Conservation (phyloP, 2,797 vertebrate genomes). For the Melanotaenia nigrans region DNA sequence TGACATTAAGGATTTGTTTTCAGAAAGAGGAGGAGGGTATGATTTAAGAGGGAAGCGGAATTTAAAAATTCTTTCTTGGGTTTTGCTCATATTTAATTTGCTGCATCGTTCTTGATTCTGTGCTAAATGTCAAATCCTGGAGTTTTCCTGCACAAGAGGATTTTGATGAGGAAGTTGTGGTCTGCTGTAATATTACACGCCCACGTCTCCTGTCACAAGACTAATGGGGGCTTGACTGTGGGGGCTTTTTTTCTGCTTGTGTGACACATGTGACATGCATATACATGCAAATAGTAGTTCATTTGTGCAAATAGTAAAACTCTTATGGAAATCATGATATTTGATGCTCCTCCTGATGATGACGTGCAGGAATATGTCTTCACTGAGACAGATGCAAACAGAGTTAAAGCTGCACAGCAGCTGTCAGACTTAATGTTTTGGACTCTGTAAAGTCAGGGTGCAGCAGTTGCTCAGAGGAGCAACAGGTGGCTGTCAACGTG, state of each 20-base stretch:
- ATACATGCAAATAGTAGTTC: conserved; percentile 11
- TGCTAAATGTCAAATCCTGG: conserved; percentile 15
- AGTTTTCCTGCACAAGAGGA: conserved; percentile 20
- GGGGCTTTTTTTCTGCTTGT: conserved; percentile 17
- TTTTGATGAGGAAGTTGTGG: conserved; percentile 57
- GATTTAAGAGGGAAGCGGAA: too few relatives aligned
- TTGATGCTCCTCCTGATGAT: not conserved
- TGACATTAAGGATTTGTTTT: too few relatives aligned
- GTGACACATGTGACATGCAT: conserved; percentile 8
- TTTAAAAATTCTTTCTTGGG: not conserved
- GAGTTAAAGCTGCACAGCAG: not conserved
- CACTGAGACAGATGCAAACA: not conserved
- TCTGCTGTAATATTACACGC: conserved; percentile 40
- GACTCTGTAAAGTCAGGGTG: conserved; percentile 39
- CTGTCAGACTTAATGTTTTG: not conserved
- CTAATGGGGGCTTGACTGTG: conserved; percentile 27
- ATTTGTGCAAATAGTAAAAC: conserved; percentile 27
- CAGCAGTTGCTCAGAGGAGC: conserved; percentile 61
- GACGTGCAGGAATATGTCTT: conserved; percentile 1
- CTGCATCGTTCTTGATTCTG: conserved; percentile 1
- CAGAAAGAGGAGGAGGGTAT: too few relatives aligned
- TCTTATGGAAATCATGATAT: conserved; percentile 11
- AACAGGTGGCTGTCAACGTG: conserved; percentile 71
- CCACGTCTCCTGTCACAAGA: conserved; percentile 64
- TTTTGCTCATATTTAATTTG: not conserved